Conservation (phyloP, 37 sponge, comb jelly and placozoan species). For the Chondrosia reniformis region DNA sequence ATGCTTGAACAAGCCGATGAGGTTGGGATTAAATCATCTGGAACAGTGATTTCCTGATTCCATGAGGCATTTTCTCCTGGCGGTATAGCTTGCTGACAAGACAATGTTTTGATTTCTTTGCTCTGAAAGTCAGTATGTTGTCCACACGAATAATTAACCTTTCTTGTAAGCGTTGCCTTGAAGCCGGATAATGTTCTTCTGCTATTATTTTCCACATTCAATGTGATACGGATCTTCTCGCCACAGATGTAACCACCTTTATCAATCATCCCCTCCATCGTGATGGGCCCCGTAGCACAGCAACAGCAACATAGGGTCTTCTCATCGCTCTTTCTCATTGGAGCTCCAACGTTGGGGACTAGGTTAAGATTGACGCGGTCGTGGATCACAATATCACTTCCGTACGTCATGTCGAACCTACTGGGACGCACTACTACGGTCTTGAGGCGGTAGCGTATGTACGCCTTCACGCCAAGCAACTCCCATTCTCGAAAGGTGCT, state of each 20-base stretch:
- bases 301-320: slow-evolving; percentile 40
- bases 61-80: background rate
- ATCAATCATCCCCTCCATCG: slow-evolving; percentile 25
- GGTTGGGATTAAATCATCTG: background rate
- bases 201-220: slow-evolving; percentile 12
- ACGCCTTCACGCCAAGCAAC: background rate
- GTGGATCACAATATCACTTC: background rate
- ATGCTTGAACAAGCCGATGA: slow-evolving; percentile 1
- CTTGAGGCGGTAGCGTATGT: slow-evolving; percentile 26
- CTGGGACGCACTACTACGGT: slow-evolving; percentile 28
- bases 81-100: background rate
- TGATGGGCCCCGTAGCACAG: slow-evolving; percentile 32
- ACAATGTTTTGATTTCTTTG: background rate
- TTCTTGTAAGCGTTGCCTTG: background rate
- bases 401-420: slow-evolving; percentile 7
- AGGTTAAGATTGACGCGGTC: slow-evolving; percentile 26
- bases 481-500: background rate
- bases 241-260: slow-evolving; percentile 28
- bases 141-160: background rate
- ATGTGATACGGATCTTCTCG: slow-evolving; percentile 3
- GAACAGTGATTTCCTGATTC: background rate
- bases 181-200: background rate
- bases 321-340: background rate
- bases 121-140: background rate
- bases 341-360: background rate